Percentiles rank a stretch among this genome's conserved stretches.
Evolutionary conservation across 2,888 invertebrate species (phyloP).

Genomic region (Augiades crinisus): DNA sequence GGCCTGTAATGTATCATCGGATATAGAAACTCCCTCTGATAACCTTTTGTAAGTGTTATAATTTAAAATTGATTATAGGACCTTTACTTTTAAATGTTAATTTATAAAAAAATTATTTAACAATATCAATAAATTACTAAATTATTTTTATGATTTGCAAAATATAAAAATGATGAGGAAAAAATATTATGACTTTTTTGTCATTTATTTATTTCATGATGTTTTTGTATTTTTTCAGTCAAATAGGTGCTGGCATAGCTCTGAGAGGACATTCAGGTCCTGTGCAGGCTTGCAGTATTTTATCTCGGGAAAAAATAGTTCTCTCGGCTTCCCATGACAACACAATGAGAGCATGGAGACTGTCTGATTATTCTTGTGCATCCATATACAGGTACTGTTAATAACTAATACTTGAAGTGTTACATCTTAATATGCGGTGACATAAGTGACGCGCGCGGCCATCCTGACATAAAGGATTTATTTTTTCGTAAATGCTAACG

Average conservation of each 20-base stretch:
- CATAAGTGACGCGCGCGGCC: too few species aligned
- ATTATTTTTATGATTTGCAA: too few species aligned
- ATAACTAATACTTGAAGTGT: background rate
- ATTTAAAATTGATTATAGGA: background rate
- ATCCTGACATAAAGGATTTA: too few species aligned
- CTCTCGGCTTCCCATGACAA: constrained; percentile 89
- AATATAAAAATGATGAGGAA: too few species aligned
- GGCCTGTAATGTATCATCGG: constrained; percentile 75
- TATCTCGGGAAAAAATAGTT: constrained; percentile 82
- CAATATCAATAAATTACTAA: too few species aligned
- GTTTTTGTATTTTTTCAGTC: constrained; percentile 49
- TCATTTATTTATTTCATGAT: too few species aligned
- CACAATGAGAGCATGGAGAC: constrained; percentile 88
- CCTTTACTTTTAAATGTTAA: too few species aligned
- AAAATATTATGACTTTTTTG: too few species aligned
- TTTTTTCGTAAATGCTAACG: too few species aligned
- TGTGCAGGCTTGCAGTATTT: constrained; percentile 85
- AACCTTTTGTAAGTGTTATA: constrained; percentile 65
- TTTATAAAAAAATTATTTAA: too few species aligned
- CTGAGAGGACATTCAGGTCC: constrained; percentile 88
- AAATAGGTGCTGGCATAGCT: constrained; percentile 81
- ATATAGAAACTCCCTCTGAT: constrained; percentile 61
- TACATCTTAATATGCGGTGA: too few species aligned
- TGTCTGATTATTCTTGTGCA: constrained; percentile 85
- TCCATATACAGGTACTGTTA: constrained; percentile 83